Base-by-base conservation (phyloP, 2,888 invertebrate genomes). In the Rhagium mordax region DNA sequence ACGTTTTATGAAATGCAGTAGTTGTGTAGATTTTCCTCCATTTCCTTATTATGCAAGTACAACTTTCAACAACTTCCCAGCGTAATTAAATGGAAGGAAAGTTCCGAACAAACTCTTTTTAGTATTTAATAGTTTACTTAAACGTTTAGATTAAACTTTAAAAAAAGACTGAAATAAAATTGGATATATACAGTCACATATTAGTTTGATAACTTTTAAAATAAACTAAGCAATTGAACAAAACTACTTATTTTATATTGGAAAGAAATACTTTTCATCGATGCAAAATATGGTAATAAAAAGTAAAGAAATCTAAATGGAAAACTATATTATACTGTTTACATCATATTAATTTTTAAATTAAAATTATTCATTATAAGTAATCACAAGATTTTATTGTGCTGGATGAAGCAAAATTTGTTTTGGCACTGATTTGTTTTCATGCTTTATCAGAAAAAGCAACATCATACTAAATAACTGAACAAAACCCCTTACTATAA, bases 71-170 rank as follows among this genome's bases (percentile, higher is more conserved):
- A 24, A 24, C 15, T 57, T 27, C 8, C 24, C n/a, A 7, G 2
- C n/a, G 27, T 41, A 41, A 41, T 41, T 13, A n/a, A 27, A n/a
- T 27, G 21, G n/a, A 24, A 8, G n/a, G 2, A 57, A 57, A 57
- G 15, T 57, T 15, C 2, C 6, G 7, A 57, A 27, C 0, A 15
- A 27, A 41, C 27, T 57, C 27, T 15, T 27, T 57, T 13, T 15
- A 24, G 27, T 15, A 27, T n/a, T 57, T 57, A 57, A 57, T n/a
- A 57, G 55, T 57, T 57, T 57, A 57, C 55, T 55, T 1, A 24
- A 55, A 55, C 21, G 15, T 16, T 7, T 1, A 13, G 27, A 57
- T 27, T 4, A 57, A 57, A 57, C 27, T 57, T 55, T 55, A n/a
- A 21, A 10, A n/a, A 15, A 21, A 4, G 55, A 57, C n/a, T 55